Conservation (phyloP, 2,113 vertebrate genomes). For the Rallus limicola region DNA sequence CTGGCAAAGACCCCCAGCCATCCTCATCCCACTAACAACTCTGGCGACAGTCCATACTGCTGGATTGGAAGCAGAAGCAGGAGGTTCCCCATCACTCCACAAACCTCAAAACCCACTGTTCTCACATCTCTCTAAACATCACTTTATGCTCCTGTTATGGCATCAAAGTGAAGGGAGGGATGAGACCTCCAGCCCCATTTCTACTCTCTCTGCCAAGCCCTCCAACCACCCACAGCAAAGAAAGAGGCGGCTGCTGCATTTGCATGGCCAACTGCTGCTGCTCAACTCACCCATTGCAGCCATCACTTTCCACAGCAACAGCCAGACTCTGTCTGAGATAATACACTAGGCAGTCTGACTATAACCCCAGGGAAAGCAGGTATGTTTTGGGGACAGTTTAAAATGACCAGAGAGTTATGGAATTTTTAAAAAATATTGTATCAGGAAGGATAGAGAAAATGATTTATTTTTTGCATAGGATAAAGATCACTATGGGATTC, state of each 20-base stretch:
- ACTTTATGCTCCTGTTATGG: background rate
- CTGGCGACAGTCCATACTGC: background rate
- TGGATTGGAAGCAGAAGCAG: background rate
- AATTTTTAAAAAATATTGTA: background rate
- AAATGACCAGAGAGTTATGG: background rate
- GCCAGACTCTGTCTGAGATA: background rate
- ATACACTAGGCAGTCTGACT: background rate
- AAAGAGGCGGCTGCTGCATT: background rate
- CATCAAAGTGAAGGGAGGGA: background rate
- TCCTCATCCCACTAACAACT: background rate
- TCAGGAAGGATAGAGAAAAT: background rate
- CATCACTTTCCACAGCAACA: background rate
- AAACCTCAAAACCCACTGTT: background rate
- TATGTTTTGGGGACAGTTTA: background rate
- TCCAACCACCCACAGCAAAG: background rate
- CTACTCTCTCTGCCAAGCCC: background rate
- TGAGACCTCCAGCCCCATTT: background rate
- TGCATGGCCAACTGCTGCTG: background rate
- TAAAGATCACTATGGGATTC: slow-evolving; percentile 11
- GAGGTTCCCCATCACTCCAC: background rate
- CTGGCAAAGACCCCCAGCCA: background rate
- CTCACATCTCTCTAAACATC: background rate
- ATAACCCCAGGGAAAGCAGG: background rate
- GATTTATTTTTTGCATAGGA: background rate
- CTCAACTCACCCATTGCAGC: background rate